A percentile compares a stretch with the other conserved stretches of the same genome.
Evolutionary conservation across 64 coral and sea anemone species (phyloP).

Genomic region (Trachythela sp.): DNA sequence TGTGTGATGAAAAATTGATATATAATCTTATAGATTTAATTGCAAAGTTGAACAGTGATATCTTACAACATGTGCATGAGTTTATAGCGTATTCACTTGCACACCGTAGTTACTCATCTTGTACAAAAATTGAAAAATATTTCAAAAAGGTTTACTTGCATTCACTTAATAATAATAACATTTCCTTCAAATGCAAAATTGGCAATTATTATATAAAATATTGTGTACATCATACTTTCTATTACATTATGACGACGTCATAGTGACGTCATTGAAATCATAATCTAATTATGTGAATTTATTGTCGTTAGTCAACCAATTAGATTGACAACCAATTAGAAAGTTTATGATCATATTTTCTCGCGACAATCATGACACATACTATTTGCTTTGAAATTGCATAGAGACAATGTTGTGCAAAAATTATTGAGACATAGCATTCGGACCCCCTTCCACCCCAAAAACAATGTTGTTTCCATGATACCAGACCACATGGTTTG

Average conservation of each 20-base stretch:
- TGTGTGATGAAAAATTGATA: neutral
- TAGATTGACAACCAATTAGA: neutral
- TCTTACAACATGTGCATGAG: no score
- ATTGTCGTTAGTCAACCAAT: neutral
- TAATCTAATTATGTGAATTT: neutral
- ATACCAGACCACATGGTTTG: no score
- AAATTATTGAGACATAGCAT: no score
- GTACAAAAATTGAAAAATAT: no score
- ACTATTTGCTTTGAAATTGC: no score
- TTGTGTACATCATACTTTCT: neutral
- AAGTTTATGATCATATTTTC: neutral
- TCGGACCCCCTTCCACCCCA: no score
- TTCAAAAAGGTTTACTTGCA: no score
- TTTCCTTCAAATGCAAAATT: neutral
- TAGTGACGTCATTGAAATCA: neutral
- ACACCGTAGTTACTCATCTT: no score
- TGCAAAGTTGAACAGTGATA: no score
- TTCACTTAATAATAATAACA: neutral
- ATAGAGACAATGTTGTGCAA: no score
- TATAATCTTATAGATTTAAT: neutral
- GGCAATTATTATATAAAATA: neutral
- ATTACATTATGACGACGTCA: neutral
- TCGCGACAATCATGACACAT: neutral
- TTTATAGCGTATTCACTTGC: no score
- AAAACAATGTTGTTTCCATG: no score